phyloP scores from a whole-genome alignment of 2,888 invertebrate genomes.

The Dryobota labecula region DNA sequence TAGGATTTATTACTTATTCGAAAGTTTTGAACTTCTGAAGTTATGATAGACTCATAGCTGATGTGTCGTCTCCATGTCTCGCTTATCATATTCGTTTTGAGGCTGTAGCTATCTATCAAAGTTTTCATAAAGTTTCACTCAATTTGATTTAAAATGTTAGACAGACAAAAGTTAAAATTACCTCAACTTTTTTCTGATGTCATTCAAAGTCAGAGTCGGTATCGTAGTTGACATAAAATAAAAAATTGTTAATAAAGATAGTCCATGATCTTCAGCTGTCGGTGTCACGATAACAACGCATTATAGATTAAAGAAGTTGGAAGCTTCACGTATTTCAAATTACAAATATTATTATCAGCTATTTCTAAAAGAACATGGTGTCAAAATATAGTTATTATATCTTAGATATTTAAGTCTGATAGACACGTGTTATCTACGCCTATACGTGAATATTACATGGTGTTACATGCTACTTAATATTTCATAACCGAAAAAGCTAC shows the following conservation, averaged over 20 bases:
- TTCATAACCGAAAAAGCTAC: slow-evolving; percentile 27
- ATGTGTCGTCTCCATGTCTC: not conserved
- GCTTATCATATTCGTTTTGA: not conserved
- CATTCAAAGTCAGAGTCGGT: not conserved
- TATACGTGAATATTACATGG: slow-evolving; percentile 46
- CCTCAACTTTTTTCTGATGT: not conserved
- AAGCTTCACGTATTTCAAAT: slow-evolving; percentile 12
- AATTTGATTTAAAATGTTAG: slow-evolving; percentile 5
- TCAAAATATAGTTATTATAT: slow-evolving; percentile 32
- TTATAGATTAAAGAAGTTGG: not conserved
- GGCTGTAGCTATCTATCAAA: not conserved
- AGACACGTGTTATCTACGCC: slow-evolving; percentile 32
- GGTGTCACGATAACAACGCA: slow-evolving; percentile 3
- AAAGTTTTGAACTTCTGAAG: not conserved
- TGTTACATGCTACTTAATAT: slow-evolving; percentile 42
- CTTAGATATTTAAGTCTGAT: slow-evolving; percentile 27
- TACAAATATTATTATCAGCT: slow-evolving; percentile 30
- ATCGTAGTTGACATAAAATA: not conserved
- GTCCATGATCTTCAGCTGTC: not conserved
- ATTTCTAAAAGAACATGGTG: slow-evolving; percentile 25
- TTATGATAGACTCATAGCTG: not conserved
- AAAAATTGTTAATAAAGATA: slow-evolving; percentile 5
- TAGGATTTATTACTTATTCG: not conserved
- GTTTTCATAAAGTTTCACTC: not conserved
- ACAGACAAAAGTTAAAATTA: not conserved